phyloP scores from a whole-genome alignment of 2,888 invertebrate genomes.

The Morpho helenor region DNA sequence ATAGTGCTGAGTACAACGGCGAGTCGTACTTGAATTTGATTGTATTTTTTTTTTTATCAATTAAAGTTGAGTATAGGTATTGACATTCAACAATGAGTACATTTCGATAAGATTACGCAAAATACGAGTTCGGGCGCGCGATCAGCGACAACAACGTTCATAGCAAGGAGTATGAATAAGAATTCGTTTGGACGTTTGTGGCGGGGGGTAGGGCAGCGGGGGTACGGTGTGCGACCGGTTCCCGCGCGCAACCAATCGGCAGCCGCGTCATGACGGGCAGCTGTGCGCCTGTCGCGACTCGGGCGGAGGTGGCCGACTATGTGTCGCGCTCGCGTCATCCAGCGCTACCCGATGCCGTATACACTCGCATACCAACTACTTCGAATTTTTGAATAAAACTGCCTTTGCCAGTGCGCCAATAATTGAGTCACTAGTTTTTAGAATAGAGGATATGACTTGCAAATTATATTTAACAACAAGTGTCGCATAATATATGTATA shows the following conservation, averaged over 20 bases:
- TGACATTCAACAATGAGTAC: constrained; percentile 55
- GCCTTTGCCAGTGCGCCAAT: constrained; percentile 38
- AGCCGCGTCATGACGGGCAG: constrained; percentile 63
- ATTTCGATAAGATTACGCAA: constrained; percentile 77
- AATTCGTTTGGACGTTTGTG: constrained; percentile 73
- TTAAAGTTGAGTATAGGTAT: constrained; percentile 40
- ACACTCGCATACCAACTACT: constrained; percentile 54
- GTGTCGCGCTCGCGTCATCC: constrained; percentile 55
- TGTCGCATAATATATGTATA: too few relatives aligned
- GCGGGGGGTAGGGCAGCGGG: constrained; percentile 42
- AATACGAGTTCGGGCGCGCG: constrained; percentile 59
- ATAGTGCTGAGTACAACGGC: constrained; percentile 48
- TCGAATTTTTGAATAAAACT: constrained; percentile 63
- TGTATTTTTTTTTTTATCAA: constrained; percentile 27
- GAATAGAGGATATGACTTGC: constrained; percentile 8
- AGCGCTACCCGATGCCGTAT: constrained; percentile 43
- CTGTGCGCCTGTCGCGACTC: constrained; percentile 42
- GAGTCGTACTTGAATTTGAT: constrained; percentile 30
- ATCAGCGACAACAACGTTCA: constrained; percentile 72
- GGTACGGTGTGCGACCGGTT: constrained; percentile 62
- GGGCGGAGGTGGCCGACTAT: constrained; percentile 18
- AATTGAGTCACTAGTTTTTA: constrained; percentile 48
- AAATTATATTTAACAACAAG: not conserved
- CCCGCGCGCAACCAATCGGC: constrained; percentile 60
- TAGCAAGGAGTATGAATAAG: constrained; percentile 73